A percentile compares a stretch with the other conserved stretches of the same genome.
Conservation (phyloP, 2,113 vertebrate species). For the Heterocephalus glaber region DNA sequence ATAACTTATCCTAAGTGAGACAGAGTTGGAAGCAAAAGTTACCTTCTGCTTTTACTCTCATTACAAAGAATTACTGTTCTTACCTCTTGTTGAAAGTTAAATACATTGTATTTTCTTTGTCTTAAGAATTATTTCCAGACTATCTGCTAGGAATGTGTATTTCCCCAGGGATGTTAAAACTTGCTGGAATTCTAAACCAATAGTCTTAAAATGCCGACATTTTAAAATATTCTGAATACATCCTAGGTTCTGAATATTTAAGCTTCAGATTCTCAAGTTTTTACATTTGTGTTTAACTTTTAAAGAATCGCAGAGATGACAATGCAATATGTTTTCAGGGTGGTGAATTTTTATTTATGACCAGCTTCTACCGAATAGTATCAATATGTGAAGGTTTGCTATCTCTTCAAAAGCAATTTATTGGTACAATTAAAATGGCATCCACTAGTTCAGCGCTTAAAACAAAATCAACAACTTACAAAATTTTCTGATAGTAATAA, state of each 20-base stretch:
- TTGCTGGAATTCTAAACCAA: background rate
- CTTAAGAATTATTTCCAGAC: background rate
- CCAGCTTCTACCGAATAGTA: background rate
- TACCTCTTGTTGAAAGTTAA: background rate
- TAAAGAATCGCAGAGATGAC: background rate
- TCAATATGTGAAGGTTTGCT: background rate
- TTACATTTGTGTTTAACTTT: background rate
- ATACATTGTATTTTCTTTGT: background rate
- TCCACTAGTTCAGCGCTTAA: background rate
- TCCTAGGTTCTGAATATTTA: conserved; percentile 6
- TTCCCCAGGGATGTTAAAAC: background rate
- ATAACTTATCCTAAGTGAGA: conserved; percentile 55
- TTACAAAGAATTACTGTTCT: background rate
- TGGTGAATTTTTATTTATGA: background rate
- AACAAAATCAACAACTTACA: background rate
- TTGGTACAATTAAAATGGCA: background rate
- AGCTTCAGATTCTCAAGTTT: background rate
- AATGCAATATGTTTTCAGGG: conserved; percentile 35
- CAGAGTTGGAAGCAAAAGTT: conserved; percentile 45
- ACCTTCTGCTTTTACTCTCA: background rate
- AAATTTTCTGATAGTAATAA: background rate
- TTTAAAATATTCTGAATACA: conserved; percentile 33
- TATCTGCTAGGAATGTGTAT: background rate
- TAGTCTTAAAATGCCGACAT: conserved; percentile 24
- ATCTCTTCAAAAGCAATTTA: background rate